Evolutionary conservation across 1,140 invertebrate genomes (phyloP), one percentile per base, ranked within the genome.

Genomic region (Metaphire vulgaris): DNA sequence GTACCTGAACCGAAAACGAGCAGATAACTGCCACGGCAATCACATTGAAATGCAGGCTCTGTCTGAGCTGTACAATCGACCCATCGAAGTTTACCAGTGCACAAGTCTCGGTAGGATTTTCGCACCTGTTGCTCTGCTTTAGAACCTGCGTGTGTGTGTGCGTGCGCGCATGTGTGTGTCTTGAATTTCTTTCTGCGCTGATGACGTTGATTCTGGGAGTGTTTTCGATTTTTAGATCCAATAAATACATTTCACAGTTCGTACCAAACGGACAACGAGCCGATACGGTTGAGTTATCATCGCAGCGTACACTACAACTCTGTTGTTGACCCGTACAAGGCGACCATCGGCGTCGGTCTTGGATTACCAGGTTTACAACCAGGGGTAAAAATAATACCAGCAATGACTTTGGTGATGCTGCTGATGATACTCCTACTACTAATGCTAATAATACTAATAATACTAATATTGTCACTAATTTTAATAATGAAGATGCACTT

Each of bases 11-110:
- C 88, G 94, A 29, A 88, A 88, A 79, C 79, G 83, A 71, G 79
- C 83, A 79, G 90, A 92, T 77, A 90, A 90, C 84, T 92, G 92
- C 69, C 94, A 96, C 87, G 94, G 94, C 64, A 97, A 97, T 87
- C 94, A 97, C 85, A 91, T 97, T 80, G 94, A 97, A 87, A 93
- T 97, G 83, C 94, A 97, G 86, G 94, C 94, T 31, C 91, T 97
- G 88, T 93, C 92, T 79, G 94, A 97, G 88, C 91, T 97, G 86
- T 97, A 94, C 83, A 95, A 94, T 86, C 88, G 94, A 79, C 92
- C 92, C n/a, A 92, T 97, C 78, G 93, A 97, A 88, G 91, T 97
- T 2, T 97, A 93, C 86, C 93, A 94, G 83, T 96, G 96, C 83
- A 90, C 41, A 12, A 56, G 41, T 56, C 41, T 56, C 21, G 41